Evolutionary conservation across 2,888 invertebrate species (phyloP), one percentile per base, ranked within the genome.

Genomic region (Rambutsinella grinnellia): DNA sequence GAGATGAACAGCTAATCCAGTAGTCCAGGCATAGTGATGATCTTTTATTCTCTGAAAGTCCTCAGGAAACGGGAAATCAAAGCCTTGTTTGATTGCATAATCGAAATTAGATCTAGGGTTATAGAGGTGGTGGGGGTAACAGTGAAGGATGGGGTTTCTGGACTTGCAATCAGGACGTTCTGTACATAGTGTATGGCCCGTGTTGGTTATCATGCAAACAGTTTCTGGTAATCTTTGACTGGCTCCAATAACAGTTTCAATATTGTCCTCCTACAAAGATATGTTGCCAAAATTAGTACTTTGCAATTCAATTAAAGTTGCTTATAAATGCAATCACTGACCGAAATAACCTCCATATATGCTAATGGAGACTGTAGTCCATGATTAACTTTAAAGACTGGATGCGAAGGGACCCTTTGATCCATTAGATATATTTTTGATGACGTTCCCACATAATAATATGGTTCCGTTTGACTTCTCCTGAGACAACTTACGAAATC

Each of bases 381-480:
- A 67, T 83, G 83, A 21, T 46, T 78, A n/a, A 77, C 57, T 66
- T 72, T 76, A 13, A 81, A 49, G 2, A 83, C 79, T 5, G 83
- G 83, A 54, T 79, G 74, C 5, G 47, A 44, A 23, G 83, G 82
- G 23, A 82, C 82, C 51, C 83, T 54, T 21, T 70, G 36, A 61
- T 83, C 83, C 81, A 83, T 82, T 28, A 79, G 44, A 49, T 81
- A 78, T 2, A 83, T 47, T 54, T 80, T 63, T 1, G 68, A 47
- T 2, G 79, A 72, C n/a, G 82, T 82, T 6, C 83, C 83, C 8
- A 83, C 79, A 27, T 83, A 81, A 46, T 80, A 82, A 44, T 82
- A 81, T n/a, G 56, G 47, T 1, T 81, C 61, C 28, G 65, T 56
- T 3, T 68, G 15, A 44, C 81, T 79, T 36, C 24, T 47, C 26